Evolutionary conservation across 2,113 vertebrate species (phyloP), one percentile per base, ranked within the genome.

Genomic region (Orcinus orca): DNA sequence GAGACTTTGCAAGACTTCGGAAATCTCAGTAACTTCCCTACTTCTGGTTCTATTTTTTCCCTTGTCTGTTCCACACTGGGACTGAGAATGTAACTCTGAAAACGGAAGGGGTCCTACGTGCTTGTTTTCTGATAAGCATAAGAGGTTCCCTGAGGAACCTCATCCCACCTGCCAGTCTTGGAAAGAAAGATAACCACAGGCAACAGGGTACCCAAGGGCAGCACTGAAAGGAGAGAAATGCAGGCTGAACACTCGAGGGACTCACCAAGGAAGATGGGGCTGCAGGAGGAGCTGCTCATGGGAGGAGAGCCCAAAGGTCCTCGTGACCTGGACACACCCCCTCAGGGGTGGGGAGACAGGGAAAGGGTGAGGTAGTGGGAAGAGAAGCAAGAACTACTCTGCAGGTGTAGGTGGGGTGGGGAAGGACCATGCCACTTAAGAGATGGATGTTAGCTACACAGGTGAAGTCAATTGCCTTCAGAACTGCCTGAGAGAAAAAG

Each of bases 261-360:
- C 26, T 36, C 47, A 2, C 8, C 6, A 20, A 31, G 15, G 11
- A 84, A 20, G 21, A 70, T 6, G 55, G 47, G 47, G 60, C 41
- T 73, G 74, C 38, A 17, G 6, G 33, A 84, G 29, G 13, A 58
- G 38, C 50, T 44, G 44, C 31, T 67, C n/a, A 6, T 0, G 26
- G 55, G 9, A 77, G 55, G 21, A 31, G 7, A 13, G 18, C 15
- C 4, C 29, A 36, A 23, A n/a, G 68, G 26, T 47, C 25, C 41
- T 65, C 41, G 23, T 20, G 12, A 38, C 23, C 53, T 11, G 53
- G 9, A 38, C 50, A 4, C 3, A 7, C 29, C 68, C 10, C 15
- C 2, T 25, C 1, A 0, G 9, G 2, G 7, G 21, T 12, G n/a
- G 44, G 8, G 6, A 36, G 36, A n/a, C 5, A 50, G 12, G 0